Base-by-base conservation (phyloP, 2,888 invertebrate species). In the Spilosoma lubricipeda region DNA sequence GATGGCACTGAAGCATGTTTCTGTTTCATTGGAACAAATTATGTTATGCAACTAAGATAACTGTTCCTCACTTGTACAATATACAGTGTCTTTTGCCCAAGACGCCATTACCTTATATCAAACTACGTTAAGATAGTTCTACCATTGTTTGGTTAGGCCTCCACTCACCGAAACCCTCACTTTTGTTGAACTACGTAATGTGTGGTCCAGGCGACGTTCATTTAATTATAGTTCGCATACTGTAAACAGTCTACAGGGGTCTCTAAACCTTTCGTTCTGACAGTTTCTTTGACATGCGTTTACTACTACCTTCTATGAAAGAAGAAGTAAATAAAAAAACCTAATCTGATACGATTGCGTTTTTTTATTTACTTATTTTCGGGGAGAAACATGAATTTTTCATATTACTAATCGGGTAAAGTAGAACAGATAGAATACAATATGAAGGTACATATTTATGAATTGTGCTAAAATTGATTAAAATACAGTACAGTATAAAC, bases 61-160 rank as follows among this genome's bases (percentile, higher is more conserved):
- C 74, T 72, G 2, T 15, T 13, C 3, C 3, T 71, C 52, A 73
- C 48, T 72, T 69, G 67, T 56, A 23, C n/a, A 9, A n/a, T 56
- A 11, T 27, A 48, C 15, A 39, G 64, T 75, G 72, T 8, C 30
- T 23, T 72, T 67, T 42, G 52, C 74, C 74, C 71, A 42, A 75
- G 72, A 65, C 36, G 39, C 71, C 67, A 70, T 77, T 74, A 75
- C 63, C 67, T 65, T 70, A 72, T 76, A 78, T 80, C 67, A 73
- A 82, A 80, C 77, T 78, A 70, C 70, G 78, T 82, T 75, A 78
- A 52, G 64, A 39, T 67, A 42, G 23, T 56, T 78, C 77, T 63
- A 42, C 48, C 8, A 64, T 67, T 84, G 78, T 84, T 77, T 80
- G 71, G 67, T 70, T 71, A 68, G 70, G 72, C 30, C 56, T 59